Evolutionary conservation across 1,140 invertebrate species (phyloP).

Genomic region (Myzus persicae): DNA sequence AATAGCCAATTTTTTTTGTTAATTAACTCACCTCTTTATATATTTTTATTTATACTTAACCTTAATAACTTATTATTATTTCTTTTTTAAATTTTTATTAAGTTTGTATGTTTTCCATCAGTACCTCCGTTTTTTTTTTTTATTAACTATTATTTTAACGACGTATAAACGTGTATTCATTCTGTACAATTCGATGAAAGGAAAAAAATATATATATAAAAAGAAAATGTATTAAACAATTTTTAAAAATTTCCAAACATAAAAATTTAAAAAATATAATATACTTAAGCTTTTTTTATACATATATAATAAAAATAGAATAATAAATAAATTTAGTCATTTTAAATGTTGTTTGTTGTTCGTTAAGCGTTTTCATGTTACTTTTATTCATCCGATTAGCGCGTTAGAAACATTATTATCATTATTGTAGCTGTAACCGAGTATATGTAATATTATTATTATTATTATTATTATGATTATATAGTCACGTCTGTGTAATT

Average conservation of each 20-base stretch:
- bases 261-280: slow-evolving; percentile 29
- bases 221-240: slow-evolving; percentile 27
- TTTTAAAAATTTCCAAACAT: slow-evolving; percentile 43
- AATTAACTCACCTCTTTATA: slow-evolving; percentile 52
- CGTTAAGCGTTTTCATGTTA: slow-evolving; percentile 55
- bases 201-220: slow-evolving; percentile 7
- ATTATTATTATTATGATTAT: slow-evolving; percentile 28
- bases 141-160: slow-evolving; percentile 40
- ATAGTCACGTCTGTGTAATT: slow-evolving; percentile 41
- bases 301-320: slow-evolving; percentile 52
- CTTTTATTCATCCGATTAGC: slow-evolving; percentile 47
- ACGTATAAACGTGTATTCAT: slow-evolving; percentile 26
- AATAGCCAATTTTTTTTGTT: slow-evolving; percentile 59
- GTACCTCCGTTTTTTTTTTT: slow-evolving; percentile 21
- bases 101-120: slow-evolving; percentile 31
- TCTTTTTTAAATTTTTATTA: slow-evolving; percentile 50
- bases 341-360: slow-evolving; percentile 56
- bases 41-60: slow-evolving; percentile 54
- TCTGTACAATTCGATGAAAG: slow-evolving; percentile 22
- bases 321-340: slow-evolving; percentile 57
- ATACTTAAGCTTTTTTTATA: slow-evolving; percentile 53
- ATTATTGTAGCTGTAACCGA: slow-evolving; percentile 26
- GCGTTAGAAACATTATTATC: slow-evolving; percentile 43
- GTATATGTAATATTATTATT: slow-evolving; percentile 43
- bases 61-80: slow-evolving; percentile 43